phyloP scores from a whole-genome alignment of 2,888 invertebrate genomes.

The Drosophila ezoana region DNA sequence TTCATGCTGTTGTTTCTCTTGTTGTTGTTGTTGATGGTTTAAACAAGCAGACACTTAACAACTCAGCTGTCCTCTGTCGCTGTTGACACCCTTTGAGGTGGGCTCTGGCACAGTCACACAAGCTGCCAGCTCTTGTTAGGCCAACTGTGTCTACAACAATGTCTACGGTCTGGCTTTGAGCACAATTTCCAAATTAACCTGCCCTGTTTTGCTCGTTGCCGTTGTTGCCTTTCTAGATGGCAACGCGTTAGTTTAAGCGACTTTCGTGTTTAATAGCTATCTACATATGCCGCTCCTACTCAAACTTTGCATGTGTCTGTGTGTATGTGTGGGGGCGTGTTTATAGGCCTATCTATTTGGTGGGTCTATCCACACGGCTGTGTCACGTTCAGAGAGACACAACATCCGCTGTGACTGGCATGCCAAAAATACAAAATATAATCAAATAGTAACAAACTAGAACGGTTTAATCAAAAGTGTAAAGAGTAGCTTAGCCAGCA shows the following conservation, averaged over 20 bases:
- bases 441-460: slow-evolving; percentile 41
- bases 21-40: slow-evolving; percentile 23
- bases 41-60: slow-evolving; percentile 57
- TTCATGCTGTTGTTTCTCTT: slow-evolving; percentile 3
- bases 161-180: slow-evolving; percentile 31
- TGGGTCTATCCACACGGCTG: slow-evolving; percentile 10
- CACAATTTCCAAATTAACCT: slow-evolving; percentile 56
- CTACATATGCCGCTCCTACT: slow-evolving; percentile 48
- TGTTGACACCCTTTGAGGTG: slow-evolving; percentile 26
- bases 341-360: not conserved
- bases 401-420: slow-evolving; percentile 68
- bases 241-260: slow-evolving; percentile 63
- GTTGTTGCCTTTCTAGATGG: slow-evolving; percentile 13
- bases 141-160: slow-evolving; percentile 14
- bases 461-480: not conserved
- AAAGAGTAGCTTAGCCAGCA: not conserved
- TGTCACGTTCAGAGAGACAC: slow-evolving; percentile 50
- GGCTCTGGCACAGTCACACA: not conserved
- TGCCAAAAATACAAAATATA: slow-evolving; percentile 57
- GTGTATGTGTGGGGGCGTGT: slow-evolving; percentile 1
- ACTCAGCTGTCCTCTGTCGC: slow-evolving; percentile 39
- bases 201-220: slow-evolving; percentile 6
- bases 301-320: not conserved
- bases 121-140: slow-evolving; percentile 36
- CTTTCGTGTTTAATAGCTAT: slow-evolving; percentile 72